These are phyloP conservation scores for Oryzias celebensis DNA, from an alignment of 2,113 vertebrate genomes.

Conservation along the genomic window DNA sequence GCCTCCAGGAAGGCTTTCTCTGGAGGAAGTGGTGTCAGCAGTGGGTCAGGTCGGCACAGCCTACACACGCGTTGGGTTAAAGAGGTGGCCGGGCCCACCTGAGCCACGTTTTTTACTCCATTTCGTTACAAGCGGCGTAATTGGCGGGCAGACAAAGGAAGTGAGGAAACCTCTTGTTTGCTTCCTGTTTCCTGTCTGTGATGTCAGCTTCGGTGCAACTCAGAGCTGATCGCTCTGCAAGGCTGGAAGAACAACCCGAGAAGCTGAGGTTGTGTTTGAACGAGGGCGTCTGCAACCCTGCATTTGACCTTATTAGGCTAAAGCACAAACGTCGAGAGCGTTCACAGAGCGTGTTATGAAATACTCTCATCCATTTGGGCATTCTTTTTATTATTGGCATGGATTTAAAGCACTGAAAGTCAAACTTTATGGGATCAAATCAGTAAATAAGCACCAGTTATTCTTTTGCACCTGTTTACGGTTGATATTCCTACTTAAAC, in stretches of 20 bases:
- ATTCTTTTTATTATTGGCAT: not conserved
- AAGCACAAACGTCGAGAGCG: not conserved
- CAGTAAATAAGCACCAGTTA: no score
- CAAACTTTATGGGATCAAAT: no score
- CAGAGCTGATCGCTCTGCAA: constrained; percentile 36
- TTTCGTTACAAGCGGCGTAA: constrained; percentile 28
- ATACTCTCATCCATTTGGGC: not conserved
- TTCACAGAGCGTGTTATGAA: not conserved
- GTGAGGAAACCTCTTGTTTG: constrained; percentile 60
- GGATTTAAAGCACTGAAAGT: not conserved
- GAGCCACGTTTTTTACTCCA: constrained; percentile 6
- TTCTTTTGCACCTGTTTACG: no score
- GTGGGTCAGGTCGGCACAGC: constrained; percentile 10
- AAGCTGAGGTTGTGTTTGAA: not conserved
- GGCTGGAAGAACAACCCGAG: constrained; percentile 33
- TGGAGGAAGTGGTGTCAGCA: not conserved
- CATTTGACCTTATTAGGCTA: constrained; percentile 56
- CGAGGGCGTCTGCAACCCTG: constrained; percentile 19
- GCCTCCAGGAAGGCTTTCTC: not conserved
- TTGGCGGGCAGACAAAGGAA: constrained; percentile 49
- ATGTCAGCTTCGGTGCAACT: constrained; percentile 46
- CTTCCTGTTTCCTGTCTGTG: constrained; percentile 68
- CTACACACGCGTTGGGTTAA: not conserved
- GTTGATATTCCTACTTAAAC: no score
- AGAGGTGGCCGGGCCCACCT: constrained; percentile 17